These are phyloP conservation scores for Clarias fuscus DNA, from an alignment of 2,797 vertebrate genomes.

Conservation along the genomic window DNA sequence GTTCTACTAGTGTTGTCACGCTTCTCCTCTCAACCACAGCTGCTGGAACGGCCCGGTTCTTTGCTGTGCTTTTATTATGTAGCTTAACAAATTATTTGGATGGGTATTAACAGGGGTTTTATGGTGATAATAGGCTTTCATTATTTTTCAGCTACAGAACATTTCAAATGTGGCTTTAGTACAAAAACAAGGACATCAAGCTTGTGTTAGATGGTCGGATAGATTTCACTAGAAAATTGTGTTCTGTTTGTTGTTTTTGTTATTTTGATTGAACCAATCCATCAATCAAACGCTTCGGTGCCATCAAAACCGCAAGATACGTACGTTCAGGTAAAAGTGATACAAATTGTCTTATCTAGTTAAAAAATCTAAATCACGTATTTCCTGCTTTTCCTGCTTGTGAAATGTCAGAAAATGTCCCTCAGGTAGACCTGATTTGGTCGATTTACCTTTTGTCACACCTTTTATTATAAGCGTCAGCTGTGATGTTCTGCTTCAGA, in stretches of 20 bases:
- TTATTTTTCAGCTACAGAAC: background rate
- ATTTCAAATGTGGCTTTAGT: background rate
- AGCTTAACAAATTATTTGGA: conserved; percentile 3
- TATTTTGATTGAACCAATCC: background rate
- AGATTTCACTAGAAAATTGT: background rate
- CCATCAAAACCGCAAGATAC: background rate
- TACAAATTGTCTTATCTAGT: background rate
- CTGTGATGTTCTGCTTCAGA: background rate
- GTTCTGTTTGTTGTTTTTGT: too few species aligned
- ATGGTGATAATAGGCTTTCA: background rate
- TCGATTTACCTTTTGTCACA: background rate
- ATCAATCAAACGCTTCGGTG: background rate
- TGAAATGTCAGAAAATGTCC: background rate
- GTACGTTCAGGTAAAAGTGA: background rate
- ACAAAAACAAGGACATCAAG: background rate
- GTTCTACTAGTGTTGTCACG: conserved; percentile 27
- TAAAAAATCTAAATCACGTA: background rate
- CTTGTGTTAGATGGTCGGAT: conserved; percentile 2
- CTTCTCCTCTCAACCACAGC: conserved; percentile 2
- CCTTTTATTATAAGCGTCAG: background rate
- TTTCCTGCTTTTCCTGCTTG: background rate
- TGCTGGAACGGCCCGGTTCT: background rate
- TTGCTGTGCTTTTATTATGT: background rate
- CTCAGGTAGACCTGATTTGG: background rate
- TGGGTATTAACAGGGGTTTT: background rate